Evolutionary conservation across 2,888 invertebrate species (phyloP).

Genomic region (Agrochola litura): DNA sequence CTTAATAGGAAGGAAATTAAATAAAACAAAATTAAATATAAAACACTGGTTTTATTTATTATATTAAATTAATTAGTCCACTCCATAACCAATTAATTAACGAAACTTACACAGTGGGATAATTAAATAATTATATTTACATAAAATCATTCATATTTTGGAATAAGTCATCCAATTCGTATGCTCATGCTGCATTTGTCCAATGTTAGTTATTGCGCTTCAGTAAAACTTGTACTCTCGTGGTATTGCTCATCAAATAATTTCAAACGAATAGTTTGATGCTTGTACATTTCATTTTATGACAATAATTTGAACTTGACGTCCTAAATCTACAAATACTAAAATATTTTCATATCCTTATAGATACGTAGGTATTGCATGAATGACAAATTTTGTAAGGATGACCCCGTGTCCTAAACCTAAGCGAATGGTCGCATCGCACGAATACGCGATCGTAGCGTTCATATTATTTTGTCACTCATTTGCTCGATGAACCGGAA

Average conservation of each 20-base stretch:
- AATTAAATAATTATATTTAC: constrained; percentile 80
- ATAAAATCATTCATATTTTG: constrained; percentile 73
- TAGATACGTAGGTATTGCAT: constrained; percentile 32
- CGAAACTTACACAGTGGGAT: constrained; percentile 82
- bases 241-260: constrained; percentile 83
- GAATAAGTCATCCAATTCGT: constrained; percentile 75
- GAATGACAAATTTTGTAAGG: constrained; percentile 33
- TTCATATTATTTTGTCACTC: not conserved
- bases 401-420: constrained; percentile 1
- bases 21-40: constrained; percentile 57
- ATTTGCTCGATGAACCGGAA: not conserved
- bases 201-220: constrained; percentile 75
- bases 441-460: constrained; percentile 1
- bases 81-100: constrained; percentile 83
- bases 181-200: constrained; percentile 71
- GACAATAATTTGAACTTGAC: constrained; percentile 78
- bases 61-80: constrained; percentile 81
- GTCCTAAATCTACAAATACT: constrained; percentile 73
- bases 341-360: constrained; percentile 63
- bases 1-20: constrained; percentile 1
- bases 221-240: constrained; percentile 81
- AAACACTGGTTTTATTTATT: constrained; percentile 69
- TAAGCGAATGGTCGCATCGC: not conserved
- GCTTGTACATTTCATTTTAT: constrained; percentile 75
- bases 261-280: constrained; percentile 75